Evolutionary conservation across 2,797 vertebrate species (phyloP).

Genomic region (Tapirus indicus): DNA sequence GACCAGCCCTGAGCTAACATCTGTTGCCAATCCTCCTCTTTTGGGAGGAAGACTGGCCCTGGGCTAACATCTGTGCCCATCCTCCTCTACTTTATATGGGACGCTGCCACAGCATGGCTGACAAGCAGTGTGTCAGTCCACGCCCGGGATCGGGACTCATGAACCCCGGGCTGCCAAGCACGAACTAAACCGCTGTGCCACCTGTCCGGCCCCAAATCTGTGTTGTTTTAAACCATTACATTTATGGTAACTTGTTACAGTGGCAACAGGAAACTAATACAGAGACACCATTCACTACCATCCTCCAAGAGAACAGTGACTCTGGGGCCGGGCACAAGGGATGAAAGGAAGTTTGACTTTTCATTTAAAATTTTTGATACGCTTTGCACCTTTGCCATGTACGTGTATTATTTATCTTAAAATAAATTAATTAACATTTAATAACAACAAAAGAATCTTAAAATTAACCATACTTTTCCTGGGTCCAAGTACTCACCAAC

Average conservation of each 20-base stretch:
- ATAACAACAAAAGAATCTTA: not conserved
- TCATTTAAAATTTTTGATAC: not conserved
- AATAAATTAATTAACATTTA: not conserved
- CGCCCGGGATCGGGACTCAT: no score
- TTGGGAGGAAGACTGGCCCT: no score
- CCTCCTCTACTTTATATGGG: no score
- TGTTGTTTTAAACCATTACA: not conserved
- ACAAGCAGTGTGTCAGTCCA: no score
- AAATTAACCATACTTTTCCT: not conserved
- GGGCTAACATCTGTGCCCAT: no score
- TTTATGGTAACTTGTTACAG: not conserved
- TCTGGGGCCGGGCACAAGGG: not conserved
- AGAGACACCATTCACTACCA: not conserved
- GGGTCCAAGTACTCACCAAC: not conserved
- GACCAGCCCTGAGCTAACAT: no score
- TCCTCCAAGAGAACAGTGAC: not conserved
- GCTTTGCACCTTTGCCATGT: not conserved
- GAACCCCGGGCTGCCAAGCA: no score
- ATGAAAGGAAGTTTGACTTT: not conserved
- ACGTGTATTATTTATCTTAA: not conserved
- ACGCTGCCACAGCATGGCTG: no score
- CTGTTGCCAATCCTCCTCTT: no score
- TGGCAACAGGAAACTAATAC: not conserved
- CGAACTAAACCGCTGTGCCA: no score
- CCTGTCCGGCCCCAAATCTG: not conserved